A percentile compares a stretch with the other conserved stretches of the same genome.
phyloP scores from a whole-genome alignment of 2,113 vertebrate species.

The Nymphicus hollandicus region DNA sequence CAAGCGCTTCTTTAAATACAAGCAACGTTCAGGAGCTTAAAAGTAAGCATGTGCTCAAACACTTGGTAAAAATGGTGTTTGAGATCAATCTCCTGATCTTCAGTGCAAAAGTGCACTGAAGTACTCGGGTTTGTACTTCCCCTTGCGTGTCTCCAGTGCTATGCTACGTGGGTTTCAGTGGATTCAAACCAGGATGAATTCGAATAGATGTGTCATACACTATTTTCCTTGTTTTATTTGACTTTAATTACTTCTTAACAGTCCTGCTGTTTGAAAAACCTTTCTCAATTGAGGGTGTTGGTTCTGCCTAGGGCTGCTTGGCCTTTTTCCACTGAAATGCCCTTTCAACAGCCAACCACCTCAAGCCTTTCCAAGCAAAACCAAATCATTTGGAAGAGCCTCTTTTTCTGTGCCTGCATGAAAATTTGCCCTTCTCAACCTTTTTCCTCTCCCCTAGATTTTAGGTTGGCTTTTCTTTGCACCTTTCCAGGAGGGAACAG shows the following conservation, averaged over 20 bases:
- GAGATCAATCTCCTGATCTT: not conserved
- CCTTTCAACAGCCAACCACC: slow-evolving; percentile 27
- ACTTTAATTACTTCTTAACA: slow-evolving; percentile 51
- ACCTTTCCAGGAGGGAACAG: not conserved
- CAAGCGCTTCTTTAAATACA: not conserved
- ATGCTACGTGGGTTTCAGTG: not conserved
- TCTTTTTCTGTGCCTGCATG: not conserved
- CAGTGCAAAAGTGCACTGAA: not conserved
- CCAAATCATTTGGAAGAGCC: not conserved
- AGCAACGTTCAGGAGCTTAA: not conserved
- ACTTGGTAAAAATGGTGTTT: not conserved
- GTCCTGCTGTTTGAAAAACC: slow-evolving; percentile 3
- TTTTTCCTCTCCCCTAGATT: not conserved
- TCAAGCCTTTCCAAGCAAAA: slow-evolving; percentile 12
- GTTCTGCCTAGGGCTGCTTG: slow-evolving; percentile 37
- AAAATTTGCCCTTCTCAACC: not conserved
- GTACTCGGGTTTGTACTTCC: not conserved
- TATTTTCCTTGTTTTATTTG: slow-evolving; percentile 46
- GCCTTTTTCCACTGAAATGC: slow-evolving; percentile 27
- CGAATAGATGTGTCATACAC: slow-evolving; percentile 24
- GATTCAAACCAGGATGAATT: not conserved
- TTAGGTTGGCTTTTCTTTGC: not conserved
- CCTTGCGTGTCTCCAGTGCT: not conserved
- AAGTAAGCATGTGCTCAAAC: not conserved
- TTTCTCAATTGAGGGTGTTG: slow-evolving; percentile 54